Conservation (phyloP, 1,140 invertebrate species). For the Drosophila santomea region DNA sequence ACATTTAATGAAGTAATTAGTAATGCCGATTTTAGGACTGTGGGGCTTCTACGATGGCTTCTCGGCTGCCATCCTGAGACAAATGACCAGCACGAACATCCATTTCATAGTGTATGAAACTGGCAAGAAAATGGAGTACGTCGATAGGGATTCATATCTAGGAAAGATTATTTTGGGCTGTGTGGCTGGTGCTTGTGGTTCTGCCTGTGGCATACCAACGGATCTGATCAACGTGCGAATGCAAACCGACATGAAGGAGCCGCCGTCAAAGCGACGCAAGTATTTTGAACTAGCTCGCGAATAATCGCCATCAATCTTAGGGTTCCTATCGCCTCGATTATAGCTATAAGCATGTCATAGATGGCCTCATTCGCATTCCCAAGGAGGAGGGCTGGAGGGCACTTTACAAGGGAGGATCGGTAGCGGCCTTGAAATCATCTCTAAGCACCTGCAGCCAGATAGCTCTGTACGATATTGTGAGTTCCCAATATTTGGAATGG, state of each 20-base stretch:
- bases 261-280: conserved; percentile 85
- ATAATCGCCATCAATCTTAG: background rate
- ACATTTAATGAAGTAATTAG: background rate
- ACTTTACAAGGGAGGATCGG: conserved; percentile 94
- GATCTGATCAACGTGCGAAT: conserved; percentile 99
- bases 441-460: conserved; percentile 98
- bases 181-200: conserved; percentile 91
- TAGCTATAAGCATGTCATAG: conserved; percentile 97
- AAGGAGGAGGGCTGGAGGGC: conserved; percentile 92
- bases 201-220: conserved; percentile 90
- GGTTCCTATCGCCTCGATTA: background rate
- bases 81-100: conserved; percentile 98
- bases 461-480: conserved; percentile 94
- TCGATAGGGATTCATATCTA: conserved; percentile 85
- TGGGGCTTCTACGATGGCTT: conserved; percentile 97
- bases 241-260: conserved; percentile 98
- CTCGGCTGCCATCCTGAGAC: conserved; percentile 95
- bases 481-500: background rate
- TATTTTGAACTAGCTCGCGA: background rate
- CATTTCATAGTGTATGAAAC: conserved; percentile 98
- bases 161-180: conserved; percentile 92
- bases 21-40: conserved; percentile 86
- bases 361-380: conserved; percentile 93
- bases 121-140: conserved; percentile 87
- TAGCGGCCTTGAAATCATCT: conserved; percentile 94